Evolutionary conservation across 2,797 vertebrate genomes (phyloP).

Genomic region (Austrolebias charrua): DNA sequence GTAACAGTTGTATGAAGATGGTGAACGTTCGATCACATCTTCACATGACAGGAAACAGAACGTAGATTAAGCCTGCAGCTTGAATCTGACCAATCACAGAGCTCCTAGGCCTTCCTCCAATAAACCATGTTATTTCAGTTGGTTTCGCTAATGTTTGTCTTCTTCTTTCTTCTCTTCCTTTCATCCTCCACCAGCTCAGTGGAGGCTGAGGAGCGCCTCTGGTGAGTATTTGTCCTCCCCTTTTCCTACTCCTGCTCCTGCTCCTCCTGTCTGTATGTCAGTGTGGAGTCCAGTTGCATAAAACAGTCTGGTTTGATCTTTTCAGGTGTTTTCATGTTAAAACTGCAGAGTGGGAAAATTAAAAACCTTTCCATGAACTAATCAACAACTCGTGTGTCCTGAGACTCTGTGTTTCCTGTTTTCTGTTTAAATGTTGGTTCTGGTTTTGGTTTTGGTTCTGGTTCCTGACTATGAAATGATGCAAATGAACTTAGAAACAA

Average conservation of each 20-base stretch:
- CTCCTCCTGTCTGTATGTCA: background rate
- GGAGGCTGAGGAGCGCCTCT: conserved; percentile 39
- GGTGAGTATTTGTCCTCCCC: conserved; percentile 48
- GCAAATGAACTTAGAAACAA: background rate
- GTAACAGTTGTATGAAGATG: background rate
- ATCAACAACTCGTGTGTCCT: no score
- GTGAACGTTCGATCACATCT: background rate
- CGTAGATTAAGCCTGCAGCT: background rate
- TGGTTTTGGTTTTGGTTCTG: no score
- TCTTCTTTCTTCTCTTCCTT: conserved; percentile 9
- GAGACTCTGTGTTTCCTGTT: background rate
- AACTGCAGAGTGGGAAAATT: no score
- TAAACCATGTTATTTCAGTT: background rate
- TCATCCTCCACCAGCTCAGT: conserved; percentile 47
- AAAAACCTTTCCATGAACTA: no score
- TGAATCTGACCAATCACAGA: background rate
- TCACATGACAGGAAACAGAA: background rate
- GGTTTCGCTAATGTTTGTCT: background rate
- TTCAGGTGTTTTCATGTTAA: conserved; percentile 2
- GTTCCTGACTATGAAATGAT: background rate
- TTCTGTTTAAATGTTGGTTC: background rate
- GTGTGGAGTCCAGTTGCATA: conserved; percentile 4
- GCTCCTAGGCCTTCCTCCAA: background rate
- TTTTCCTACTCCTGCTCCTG: background rate
- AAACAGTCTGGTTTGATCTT: background rate